Base-by-base conservation (phyloP, 2,113 vertebrate genomes). In the Sarotherodon lohbergeri region DNA sequence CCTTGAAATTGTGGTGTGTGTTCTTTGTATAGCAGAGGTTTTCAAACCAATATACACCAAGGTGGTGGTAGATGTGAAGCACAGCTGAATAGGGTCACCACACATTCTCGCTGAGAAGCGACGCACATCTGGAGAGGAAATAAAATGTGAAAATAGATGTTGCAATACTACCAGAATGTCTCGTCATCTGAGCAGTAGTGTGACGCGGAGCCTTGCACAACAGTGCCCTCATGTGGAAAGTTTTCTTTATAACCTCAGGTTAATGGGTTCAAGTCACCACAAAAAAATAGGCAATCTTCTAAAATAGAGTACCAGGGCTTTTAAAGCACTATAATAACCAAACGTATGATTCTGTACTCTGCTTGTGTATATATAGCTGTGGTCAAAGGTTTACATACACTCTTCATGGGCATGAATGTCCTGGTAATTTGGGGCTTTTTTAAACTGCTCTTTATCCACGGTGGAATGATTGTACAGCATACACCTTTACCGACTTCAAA, bases 1-100 rank as follows among this genome's bases (percentile, higher is more conserved):
- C 13, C 22, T 73, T 71, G 1, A 24, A 71, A 71, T 43, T 71
- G 36, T 43, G 36, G 0, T 0, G 7, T 3, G 9, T 63, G n/a
- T 24, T 71, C 66, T 43, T 71, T 71, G 1, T 66, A 0, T 66
- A 13, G 32, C 61, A 1, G 61, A 36, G 61, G 36, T 71, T 73
- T 46, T 14, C 22, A 46, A 73, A 46, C 13, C 39, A 73, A 9
- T 46, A 27, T 46, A 24, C 39, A 27, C 39, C 1, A 46, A 46
- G 66, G 8, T 0, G 5, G 39, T 46, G 22, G 22, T 3, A 73
- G 66, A 73, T 73, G 22, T 73, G 39, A 71, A 22, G 66, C 7
- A 71, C 12, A 71, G 39, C 19, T 24, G 0, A 71, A 71, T 1
- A 14, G 5, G 36, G 22, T 46, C 41, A 46, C 41, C 41, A 4